Evolutionary conservation across 2,888 invertebrate species (phyloP).

Genomic region (Thalpophila matura): DNA sequence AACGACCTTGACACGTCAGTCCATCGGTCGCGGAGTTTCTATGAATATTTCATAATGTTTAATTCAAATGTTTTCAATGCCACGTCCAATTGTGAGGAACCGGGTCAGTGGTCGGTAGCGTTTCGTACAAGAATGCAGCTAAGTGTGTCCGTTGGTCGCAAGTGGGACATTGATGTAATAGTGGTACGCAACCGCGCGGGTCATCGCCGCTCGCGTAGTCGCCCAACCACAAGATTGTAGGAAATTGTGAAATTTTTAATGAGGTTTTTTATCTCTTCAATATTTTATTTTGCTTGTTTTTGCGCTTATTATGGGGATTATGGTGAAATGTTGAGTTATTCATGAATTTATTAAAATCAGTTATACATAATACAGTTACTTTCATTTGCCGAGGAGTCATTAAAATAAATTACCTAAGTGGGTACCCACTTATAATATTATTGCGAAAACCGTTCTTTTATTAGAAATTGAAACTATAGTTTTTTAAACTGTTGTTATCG

Average conservation of each 20-base stretch:
- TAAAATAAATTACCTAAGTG: not conserved
- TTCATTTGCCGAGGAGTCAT: not conserved
- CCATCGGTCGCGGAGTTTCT: conserved; percentile 70
- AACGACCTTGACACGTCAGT: conserved; percentile 76
- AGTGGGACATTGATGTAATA: conserved; percentile 81
- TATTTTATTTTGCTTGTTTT: conserved; percentile 5
- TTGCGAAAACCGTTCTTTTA: not conserved
- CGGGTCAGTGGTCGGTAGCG: conserved; percentile 69
- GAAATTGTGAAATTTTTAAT: conserved; percentile 30
- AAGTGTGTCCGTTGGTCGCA: conserved; percentile 61
- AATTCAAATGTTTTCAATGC: conserved; percentile 80
- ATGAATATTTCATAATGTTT: conserved; percentile 74
- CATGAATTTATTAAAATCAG: not conserved
- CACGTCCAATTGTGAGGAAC: conserved; percentile 70
- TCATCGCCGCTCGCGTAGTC: conserved; percentile 62
- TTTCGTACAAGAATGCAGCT: conserved; percentile 64
- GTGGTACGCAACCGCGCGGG: conserved; percentile 72
- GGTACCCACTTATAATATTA: too few species aligned
- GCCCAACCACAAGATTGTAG: conserved; percentile 59
- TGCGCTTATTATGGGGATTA: not conserved
- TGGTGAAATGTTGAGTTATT: conserved; percentile 3
- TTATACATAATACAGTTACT: not conserved
- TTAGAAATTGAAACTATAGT: too few species aligned
- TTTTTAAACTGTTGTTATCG: too few species aligned
- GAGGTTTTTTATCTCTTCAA: conserved; percentile 10